These are phyloP conservation scores for Copidosoma floridanum DNA, from an alignment of 1,140 invertebrate species.

Conservation along the genomic window DNA sequence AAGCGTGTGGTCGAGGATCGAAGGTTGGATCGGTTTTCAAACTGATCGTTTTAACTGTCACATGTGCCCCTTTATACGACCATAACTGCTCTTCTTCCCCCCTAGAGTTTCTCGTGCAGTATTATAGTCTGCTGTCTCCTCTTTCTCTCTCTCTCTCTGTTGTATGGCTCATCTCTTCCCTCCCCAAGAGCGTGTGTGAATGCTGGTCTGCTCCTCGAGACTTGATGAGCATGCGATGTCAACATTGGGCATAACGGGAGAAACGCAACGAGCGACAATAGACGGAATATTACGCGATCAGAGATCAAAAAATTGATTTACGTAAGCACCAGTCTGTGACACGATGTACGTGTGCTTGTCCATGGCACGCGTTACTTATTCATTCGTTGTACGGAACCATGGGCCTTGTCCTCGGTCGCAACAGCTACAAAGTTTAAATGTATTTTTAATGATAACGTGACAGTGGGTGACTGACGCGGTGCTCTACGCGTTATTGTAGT, in stretches of 20 bases:
- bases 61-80: conserved; percentile 41
- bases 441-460: no score
- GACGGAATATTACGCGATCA: conserved; percentile 2
- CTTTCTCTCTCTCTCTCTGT: not conserved
- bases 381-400: no score
- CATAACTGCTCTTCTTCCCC: conserved; percentile 36
- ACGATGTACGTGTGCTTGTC: no score
- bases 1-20: not conserved
- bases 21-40: conserved; percentile 24
- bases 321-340: not conserved
- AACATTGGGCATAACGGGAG: conserved; percentile 12
- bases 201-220: no score
- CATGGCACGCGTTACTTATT: no score
- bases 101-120: not conserved
- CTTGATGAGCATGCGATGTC: not conserved
- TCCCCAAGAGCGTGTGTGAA: not conserved
- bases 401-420: no score
- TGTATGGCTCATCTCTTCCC: not conserved
- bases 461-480: no score
- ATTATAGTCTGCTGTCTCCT: not conserved
- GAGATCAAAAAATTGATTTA: conserved; percentile 9
- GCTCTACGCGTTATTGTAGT: no score
- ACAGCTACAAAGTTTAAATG: no score
- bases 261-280: not conserved
- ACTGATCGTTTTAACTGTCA: conserved; percentile 50